Evolutionary conservation across 2,888 invertebrate species (phyloP).

Genomic region (Chamaedrilus cognettii): DNA sequence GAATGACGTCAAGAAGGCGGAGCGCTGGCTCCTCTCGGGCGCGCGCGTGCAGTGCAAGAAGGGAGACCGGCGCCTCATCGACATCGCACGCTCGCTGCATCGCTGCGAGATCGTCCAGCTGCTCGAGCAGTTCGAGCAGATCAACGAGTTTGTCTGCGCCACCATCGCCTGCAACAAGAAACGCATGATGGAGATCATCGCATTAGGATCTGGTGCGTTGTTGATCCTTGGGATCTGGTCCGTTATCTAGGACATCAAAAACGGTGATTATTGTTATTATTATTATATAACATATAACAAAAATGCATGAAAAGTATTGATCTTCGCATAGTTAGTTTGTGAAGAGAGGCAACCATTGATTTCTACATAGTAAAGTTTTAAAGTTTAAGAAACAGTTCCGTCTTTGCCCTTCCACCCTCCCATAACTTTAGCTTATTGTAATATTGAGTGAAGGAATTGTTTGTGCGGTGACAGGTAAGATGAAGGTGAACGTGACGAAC

Average conservation of each 20-base stretch:
- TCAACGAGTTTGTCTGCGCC: slow-evolving; percentile 44
- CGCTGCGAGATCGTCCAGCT: slow-evolving; percentile 35
- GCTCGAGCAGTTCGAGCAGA: slow-evolving; percentile 39
- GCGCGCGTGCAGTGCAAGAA: slow-evolving; percentile 38
- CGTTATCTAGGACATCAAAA: no score
- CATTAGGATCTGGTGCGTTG: slow-evolving; percentile 33
- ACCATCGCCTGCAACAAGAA: slow-evolving; percentile 42
- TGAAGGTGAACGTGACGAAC: slow-evolving; percentile 41
- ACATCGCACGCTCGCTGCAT: slow-evolving; percentile 38
- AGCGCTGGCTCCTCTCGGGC: slow-evolving; percentile 43
- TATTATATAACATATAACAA: no score
- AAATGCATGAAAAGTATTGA: no score
- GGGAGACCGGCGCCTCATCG: slow-evolving; percentile 39
- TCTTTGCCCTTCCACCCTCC: no score
- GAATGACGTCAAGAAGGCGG: slow-evolving; percentile 39
- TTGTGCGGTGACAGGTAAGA: slow-evolving; percentile 26
- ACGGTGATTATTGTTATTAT: no score
- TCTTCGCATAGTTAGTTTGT: no score
- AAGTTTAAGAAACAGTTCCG: no score
- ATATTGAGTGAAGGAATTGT: no score
- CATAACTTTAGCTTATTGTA: no score
- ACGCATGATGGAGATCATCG: slow-evolving; percentile 41
- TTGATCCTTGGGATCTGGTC: no score
- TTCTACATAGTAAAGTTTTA: no score
- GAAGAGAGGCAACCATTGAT: no score